Percentiles rank a stretch among this genome's conserved stretches.
phyloP scores from a whole-genome alignment of 2,888 invertebrate genomes.

The Ariolimax columbianus region DNA sequence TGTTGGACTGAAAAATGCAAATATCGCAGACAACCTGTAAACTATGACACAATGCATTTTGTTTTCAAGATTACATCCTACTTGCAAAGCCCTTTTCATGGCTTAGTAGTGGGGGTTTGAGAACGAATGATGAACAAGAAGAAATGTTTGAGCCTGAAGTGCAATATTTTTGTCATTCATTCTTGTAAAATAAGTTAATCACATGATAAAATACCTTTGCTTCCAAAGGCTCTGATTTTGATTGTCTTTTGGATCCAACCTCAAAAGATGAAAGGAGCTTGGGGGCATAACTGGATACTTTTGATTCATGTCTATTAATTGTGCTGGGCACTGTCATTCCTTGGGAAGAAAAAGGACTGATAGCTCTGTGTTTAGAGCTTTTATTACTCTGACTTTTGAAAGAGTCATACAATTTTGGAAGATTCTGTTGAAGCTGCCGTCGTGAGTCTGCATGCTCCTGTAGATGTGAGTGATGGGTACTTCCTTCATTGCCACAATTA shows the following conservation, averaged over 20 bases:
- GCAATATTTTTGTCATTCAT: neutral
- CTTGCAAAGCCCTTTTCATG: too few species aligned
- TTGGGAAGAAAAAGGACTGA: conserved; percentile 36
- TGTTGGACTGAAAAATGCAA: too few species aligned
- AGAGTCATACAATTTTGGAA: neutral
- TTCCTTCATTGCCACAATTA: neutral
- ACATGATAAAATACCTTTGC: conserved; percentile 22
- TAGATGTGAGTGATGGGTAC: neutral
- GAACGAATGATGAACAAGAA: too few species aligned
- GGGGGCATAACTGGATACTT: neutral
- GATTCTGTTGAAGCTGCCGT: neutral
- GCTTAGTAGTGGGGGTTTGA: too few species aligned
- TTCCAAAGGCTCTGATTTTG: conserved; percentile 2
- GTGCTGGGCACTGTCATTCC: conserved; percentile 7
- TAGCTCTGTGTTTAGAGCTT: conserved; percentile 60
- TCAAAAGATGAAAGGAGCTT: neutral
- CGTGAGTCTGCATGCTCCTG: neutral
- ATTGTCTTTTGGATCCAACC: conserved; percentile 13
- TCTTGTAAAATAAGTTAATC: neutral
- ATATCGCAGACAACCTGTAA: too few species aligned
- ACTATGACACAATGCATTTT: too few species aligned
- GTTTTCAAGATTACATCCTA: too few species aligned
- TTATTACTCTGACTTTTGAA: conserved; percentile 53
- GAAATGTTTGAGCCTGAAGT: neutral
- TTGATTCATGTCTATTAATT: conserved; percentile 6